Conservation (phyloP, 2,113 vertebrate species). For the Zapus hudsonius region DNA sequence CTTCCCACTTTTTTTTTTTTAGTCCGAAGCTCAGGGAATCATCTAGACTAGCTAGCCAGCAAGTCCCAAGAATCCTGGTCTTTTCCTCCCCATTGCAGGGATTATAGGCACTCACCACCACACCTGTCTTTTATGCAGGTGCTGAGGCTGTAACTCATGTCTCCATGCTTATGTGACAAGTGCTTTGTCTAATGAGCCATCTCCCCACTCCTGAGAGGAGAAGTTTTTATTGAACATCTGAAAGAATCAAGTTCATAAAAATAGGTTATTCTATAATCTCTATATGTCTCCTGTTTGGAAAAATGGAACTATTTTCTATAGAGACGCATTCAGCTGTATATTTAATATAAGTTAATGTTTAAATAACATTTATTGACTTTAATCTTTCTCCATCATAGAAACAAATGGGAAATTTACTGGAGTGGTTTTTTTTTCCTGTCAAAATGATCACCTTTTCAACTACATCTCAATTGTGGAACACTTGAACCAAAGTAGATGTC, state of each 20-base stretch:
- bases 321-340: conserved; percentile 4
- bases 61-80: no score
- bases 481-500: background rate
- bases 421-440: conserved; percentile 36
- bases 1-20: no score
- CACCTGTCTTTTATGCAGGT: no score
- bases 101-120: no score
- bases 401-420: conserved; percentile 13
- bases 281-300: conserved; percentile 26
- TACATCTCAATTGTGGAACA: background rate
- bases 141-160: no score
- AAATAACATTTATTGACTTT: conserved; percentile 65
- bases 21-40: no score
- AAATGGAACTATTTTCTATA: conserved; percentile 58
- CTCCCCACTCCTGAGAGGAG: background rate
- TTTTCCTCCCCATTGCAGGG: no score
- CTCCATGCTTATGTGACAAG: no score
- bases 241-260: conserved; percentile 44
- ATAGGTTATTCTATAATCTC: conserved; percentile 51
- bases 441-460: background rate
- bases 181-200: no score
- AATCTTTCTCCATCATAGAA: conserved; percentile 52
- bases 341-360: conserved; percentile 55
- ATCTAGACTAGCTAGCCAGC: no score
- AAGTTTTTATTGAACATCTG: conserved; percentile 54